Base-by-base conservation (phyloP, 2,797 vertebrate species). In the Danio choprae region DNA sequence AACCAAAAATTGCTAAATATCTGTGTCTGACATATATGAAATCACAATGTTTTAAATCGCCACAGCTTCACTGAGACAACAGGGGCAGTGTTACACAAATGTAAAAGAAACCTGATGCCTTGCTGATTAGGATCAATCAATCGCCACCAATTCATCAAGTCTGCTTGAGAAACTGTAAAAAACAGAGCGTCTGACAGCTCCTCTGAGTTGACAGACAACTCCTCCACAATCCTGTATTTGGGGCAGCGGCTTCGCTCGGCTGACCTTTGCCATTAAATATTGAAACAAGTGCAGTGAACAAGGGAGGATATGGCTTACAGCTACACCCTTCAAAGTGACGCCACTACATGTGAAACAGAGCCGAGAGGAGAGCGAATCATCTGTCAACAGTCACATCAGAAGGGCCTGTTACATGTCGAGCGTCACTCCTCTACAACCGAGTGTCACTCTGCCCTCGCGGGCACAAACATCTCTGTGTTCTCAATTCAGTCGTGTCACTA, bases 401-500 rank as follows among this genome's bases (percentile, higher is more conserved):
- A 38, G 50, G 63, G 72, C 46, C 53, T 38, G 64, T 71, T 74
- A 68, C 76, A 67, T 77, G 73, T 70, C 36, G 60, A 84, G 79
- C 68, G 22, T 82, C 77, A 77, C 68, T 67, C 74, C 73, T 77
- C 65, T 74, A 73, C 79, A 63, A 79, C 64, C 67, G 41, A 5
- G 62, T 83, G 81, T 81, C 80, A 80, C 75, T 79, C 78, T 83
- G 75, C 79, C 79, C 81, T 82, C 79, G 60, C 69, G 41, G 79
- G 36, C 75, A 74, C 56, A 60, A 71, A 63, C 80, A 82, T 80
- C 72, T 79, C 74, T 75, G 53, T 80, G 73, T 80, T 80, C 68
- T 74, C 63, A 48, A 86, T 62, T 84, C 63, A 64, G 71, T 67
- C 74, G 84, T 65, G 76, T 70, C 69, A 80, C 48, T 74, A 80